Evolutionary conservation across 2,113 vertebrate species (phyloP).

Genomic region (Fulmarus glacialis): DNA sequence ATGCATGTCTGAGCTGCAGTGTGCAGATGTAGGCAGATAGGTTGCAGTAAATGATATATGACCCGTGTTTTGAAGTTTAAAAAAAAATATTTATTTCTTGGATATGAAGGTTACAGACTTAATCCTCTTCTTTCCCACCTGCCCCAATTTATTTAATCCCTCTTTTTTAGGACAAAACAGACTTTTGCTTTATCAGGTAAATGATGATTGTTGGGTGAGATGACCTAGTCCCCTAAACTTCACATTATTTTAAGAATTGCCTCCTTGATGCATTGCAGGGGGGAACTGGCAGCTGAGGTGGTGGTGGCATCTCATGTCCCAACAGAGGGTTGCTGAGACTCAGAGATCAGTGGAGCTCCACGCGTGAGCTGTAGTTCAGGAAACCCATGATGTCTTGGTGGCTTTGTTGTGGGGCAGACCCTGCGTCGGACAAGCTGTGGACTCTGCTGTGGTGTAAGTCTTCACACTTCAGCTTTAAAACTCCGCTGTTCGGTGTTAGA

Average conservation of each 20-base stretch:
- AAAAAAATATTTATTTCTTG: not conserved
- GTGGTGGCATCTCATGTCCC: not conserved
- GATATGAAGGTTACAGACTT: not conserved
- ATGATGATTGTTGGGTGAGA: not conserved
- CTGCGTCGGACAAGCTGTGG: not conserved
- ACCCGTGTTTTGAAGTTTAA: not conserved
- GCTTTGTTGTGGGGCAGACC: not conserved
- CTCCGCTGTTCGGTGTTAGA: not conserved
- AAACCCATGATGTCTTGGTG: not conserved
- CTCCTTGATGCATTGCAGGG: not conserved
- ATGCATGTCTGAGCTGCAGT: not conserved
- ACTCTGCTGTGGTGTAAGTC: not conserved
- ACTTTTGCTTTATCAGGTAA: not conserved
- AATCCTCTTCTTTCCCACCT: not conserved
- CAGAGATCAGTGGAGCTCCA: not conserved
- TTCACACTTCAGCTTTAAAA: not conserved
- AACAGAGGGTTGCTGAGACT: not conserved
- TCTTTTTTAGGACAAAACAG: not conserved
- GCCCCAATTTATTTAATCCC: not conserved
- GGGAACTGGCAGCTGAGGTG: not conserved
- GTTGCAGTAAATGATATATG: not conserved
- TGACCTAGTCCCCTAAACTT: not conserved
- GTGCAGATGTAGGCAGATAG: not conserved
- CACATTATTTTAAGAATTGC: not conserved
- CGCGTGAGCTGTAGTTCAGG: not conserved